phyloP scores from a whole-genome alignment of 1,140 invertebrate genomes.

The Eumeta japonica region DNA sequence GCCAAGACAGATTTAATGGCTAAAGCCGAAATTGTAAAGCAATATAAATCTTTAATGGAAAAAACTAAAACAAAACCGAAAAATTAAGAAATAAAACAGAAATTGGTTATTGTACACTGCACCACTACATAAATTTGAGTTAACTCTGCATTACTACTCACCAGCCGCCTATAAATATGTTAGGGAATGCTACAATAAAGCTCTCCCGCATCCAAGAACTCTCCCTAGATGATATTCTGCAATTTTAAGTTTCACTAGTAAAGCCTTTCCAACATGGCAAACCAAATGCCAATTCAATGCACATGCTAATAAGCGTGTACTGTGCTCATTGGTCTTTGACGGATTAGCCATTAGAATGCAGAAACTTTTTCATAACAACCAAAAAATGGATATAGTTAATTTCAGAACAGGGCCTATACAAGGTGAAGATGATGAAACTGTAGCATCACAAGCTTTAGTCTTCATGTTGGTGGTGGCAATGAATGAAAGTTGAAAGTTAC shows the following conservation, averaged over 20 bases:
- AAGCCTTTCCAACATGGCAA: slow-evolving; percentile 7
- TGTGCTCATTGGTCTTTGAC: slow-evolving; percentile 7
- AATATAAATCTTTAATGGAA: too few species aligned
- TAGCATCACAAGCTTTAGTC: slow-evolving; percentile 25
- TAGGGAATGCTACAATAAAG: slow-evolving; percentile 2
- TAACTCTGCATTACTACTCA: slow-evolving; percentile 10
- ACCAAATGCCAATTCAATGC: slow-evolving; percentile 5
- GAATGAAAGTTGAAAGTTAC: slow-evolving; percentile 26
- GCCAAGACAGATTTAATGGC: too few species aligned
- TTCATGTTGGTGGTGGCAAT: slow-evolving; percentile 23
- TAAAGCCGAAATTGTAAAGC: too few species aligned
- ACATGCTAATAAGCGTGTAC: slow-evolving; percentile 2
- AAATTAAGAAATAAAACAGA: too few species aligned
- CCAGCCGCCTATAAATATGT: slow-evolving; percentile 13
- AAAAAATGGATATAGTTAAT: slow-evolving; percentile 3
- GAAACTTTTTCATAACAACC: slow-evolving; percentile 2
- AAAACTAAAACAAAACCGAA: too few species aligned
- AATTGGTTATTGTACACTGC: too few species aligned
- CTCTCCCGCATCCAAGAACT: slow-evolving; percentile 8
- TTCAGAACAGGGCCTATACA: slow-evolving; percentile 6
- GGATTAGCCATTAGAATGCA: too few species aligned
- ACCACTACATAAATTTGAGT: slow-evolving; percentile 7
- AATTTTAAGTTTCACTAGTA: slow-evolving; percentile 9
- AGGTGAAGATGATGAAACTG: too few species aligned
- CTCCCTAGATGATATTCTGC: slow-evolving; percentile 7